These are phyloP conservation scores for Chroicocephalus ridibundus DNA, from an alignment of 2,113 vertebrate species.

Conservation along the genomic window DNA sequence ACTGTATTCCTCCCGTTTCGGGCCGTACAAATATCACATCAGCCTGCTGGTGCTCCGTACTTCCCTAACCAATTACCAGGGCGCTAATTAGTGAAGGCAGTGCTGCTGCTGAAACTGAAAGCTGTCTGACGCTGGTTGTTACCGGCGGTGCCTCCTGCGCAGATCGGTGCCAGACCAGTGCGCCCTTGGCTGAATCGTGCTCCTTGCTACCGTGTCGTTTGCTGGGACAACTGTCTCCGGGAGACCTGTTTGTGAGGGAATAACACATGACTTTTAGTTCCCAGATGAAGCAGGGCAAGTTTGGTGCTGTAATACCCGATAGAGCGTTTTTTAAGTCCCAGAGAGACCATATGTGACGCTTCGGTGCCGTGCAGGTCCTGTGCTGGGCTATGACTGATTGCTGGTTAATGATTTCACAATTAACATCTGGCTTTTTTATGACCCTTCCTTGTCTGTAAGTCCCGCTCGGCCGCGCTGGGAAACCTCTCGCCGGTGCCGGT, in stretches of 20 bases:
- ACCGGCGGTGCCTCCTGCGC: rapidly evolving
- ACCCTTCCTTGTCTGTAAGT: neutral
- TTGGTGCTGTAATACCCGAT: neutral
- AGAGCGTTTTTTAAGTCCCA: neutral
- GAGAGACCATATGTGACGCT: neutral
- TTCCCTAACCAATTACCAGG: neutral
- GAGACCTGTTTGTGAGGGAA: neutral
- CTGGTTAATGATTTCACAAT: neutral
- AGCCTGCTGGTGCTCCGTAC: neutral
- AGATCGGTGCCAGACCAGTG: neutral
- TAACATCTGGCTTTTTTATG: neutral
- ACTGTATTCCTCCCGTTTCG: neutral
- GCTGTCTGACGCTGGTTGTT: neutral
- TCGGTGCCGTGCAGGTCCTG: neutral
- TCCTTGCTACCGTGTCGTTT: neutral
- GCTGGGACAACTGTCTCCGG: rapidly evolving
- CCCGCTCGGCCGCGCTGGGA: rapidly evolving
- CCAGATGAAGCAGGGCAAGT: neutral
- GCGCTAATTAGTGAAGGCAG: neutral
- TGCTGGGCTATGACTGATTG: neutral
- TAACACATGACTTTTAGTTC: neutral
- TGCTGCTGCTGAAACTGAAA: neutral
- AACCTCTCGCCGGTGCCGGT: rapidly evolving
- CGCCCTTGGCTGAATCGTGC: neutral
- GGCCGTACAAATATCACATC: neutral